These are phyloP conservation scores for Pollachius pollachius DNA, from an alignment of 2,113 vertebrate genomes.

Conservation along the genomic window DNA sequence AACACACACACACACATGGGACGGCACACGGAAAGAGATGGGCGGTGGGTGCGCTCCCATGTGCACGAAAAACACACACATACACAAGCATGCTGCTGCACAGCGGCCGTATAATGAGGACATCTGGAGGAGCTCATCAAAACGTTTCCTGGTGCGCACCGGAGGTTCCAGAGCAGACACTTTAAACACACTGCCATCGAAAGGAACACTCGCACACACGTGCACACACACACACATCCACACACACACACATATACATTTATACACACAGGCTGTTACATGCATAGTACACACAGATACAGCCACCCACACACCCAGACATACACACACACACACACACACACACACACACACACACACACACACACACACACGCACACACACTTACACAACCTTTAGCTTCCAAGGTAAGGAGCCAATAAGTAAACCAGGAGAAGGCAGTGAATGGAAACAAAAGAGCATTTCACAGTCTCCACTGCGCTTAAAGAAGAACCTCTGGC, in stretches of 20 bases:
- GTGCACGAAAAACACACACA: constrained; percentile 13
- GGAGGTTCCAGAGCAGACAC: constrained; percentile 57
- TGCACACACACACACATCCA: constrained; percentile 37
- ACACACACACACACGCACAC: constrained; percentile 35
- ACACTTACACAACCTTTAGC: constrained; percentile 24
- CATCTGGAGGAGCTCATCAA: constrained; percentile 74
- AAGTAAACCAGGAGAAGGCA: too few species aligned
- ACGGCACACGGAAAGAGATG: constrained; percentile 4
- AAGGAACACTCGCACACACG: constrained; percentile 27
- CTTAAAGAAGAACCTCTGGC: too few species aligned
- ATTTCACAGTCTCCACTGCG: too few species aligned
- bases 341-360: constrained; percentile 7
- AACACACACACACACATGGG: constrained; percentile 13
- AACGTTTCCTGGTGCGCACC: constrained; percentile 66
- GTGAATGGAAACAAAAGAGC: too few species aligned
- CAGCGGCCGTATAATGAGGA: constrained; percentile 51
- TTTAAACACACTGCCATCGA: constrained; percentile 56
- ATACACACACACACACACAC: constrained; percentile 15
- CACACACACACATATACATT: constrained; percentile 20
- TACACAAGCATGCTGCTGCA: constrained; percentile 20
- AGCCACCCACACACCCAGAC: constrained; percentile 34
- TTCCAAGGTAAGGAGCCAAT: neutral
- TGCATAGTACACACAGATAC: constrained; percentile 8
- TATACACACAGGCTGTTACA: constrained; percentile 20
- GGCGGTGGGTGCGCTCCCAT: neutral